Conservation (phyloP, 2,113 vertebrate genomes). For the Cyanistes caeruleus region DNA sequence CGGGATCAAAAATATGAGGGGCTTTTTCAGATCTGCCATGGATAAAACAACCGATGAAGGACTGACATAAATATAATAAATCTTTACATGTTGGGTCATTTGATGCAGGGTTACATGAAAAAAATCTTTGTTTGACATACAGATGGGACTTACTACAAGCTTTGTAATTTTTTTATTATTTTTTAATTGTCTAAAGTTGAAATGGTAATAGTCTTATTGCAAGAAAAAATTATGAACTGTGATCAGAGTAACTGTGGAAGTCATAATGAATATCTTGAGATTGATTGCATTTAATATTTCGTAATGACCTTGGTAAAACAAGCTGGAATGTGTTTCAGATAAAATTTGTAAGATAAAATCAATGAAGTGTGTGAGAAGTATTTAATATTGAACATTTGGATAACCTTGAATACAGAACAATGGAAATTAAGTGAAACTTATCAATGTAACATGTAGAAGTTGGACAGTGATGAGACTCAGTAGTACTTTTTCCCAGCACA, state of each 20-base stretch:
- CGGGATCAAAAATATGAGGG: rapidly evolving
- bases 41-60: neutral
- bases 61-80: neutral
- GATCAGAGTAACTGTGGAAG: neutral
- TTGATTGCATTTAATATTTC: neutral
- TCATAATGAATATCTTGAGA: neutral
- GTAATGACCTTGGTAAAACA: neutral
- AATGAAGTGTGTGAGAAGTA: neutral
- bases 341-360: neutral
- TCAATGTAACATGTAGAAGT: neutral
- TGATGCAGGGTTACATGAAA: neutral
- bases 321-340: neutral
- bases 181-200: neutral
- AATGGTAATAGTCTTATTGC: neutral
- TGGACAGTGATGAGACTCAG: neutral
- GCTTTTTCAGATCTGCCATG: neutral
- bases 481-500: neutral
- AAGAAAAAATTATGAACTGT: neutral
- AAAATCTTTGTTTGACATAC: neutral
- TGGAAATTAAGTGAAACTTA: neutral
- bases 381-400: neutral
- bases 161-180: neutral
- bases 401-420: neutral
- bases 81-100: neutral
- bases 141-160: neutral